These are phyloP conservation scores for human (Homo sapiens) DNA, from an alignment of 2,113 vertebrate genomes.

Conservation along the genomic window GRCh38 chr11:15905501-15906000, in stretches of 20 bases:
- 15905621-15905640: slow-evolving; percentile 28
- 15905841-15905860: slow-evolving; percentile 74
- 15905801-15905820: slow-evolving; percentile 67
- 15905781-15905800: slow-evolving; percentile 44
- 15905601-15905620: slow-evolving; percentile 5
- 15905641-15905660: not conserved
- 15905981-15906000: not conserved
- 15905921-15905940: slow-evolving; percentile 59
- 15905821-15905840: slow-evolving; percentile 58
- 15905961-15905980: slow-evolving; percentile 37
- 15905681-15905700: not conserved
- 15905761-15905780: slow-evolving; percentile 49
- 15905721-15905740: not conserved
- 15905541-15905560: slow-evolving; percentile 61
- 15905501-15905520: slow-evolving; percentile 43
- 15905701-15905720: not conserved
- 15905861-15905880: slow-evolving; percentile 74
- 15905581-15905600: slow-evolving; percentile 24
- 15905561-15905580: slow-evolving; percentile 53
- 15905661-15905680: not conserved
- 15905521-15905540: slow-evolving; percentile 15
- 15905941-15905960: slow-evolving; percentile 56
- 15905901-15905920: slow-evolving; percentile 70
- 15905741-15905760: not conserved
- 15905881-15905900: slow-evolving; percentile 80